Base-by-base conservation (phyloP, 2,888 invertebrate genomes). In the Pyrrhosoma nymphula region DNA sequence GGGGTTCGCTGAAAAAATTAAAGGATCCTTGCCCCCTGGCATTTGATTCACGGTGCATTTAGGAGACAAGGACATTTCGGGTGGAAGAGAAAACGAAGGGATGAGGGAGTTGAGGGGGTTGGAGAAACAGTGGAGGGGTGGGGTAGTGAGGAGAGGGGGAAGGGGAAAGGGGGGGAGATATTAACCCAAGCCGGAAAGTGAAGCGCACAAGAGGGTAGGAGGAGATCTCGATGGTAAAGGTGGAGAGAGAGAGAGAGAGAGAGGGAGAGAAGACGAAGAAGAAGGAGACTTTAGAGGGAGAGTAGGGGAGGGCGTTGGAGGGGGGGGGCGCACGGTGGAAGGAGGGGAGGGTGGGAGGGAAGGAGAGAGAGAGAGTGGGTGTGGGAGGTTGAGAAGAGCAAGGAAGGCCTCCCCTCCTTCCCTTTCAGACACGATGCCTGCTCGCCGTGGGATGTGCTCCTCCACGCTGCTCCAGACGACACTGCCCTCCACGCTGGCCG, bases 391-490 rank as follows among this genome's bases (percentile, higher is more conserved):
- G 95, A 39, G 69, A 20, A 35, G 20, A 56, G 63, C 18, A 47
- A 55, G 75, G 82, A 56, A 56, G 56, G 56, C 26, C 47, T 6
- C 63, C 23, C 20, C n/a, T 55, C 55, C n/a, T 55, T 26, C 56
- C 91, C 63, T 56, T 91, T 63, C 91, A 69, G 91, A 91, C 63
- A 35, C 39, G 91, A 91, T 91, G 91, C 39, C 91, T 91, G 35
- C 63, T 30, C 91, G 60, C 60, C 16, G 39, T 12, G 56, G 89
- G 18, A 26, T 39, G 56, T n/a, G 60, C 4, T n/a, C 2, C 47
- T 30, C 56, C n/a, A 39, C 69, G 39, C 60, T 63, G 91, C 60
- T 91, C 35, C 82, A 1, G 82, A 82, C 82, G 82, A 30, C 82
- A 16, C 82, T 82, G 82, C 82, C 60, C 63, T 91, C 47, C 69